phyloP scores from a whole-genome alignment of 2,797 vertebrate genomes.

The Macropus fuliginosus region DNA sequence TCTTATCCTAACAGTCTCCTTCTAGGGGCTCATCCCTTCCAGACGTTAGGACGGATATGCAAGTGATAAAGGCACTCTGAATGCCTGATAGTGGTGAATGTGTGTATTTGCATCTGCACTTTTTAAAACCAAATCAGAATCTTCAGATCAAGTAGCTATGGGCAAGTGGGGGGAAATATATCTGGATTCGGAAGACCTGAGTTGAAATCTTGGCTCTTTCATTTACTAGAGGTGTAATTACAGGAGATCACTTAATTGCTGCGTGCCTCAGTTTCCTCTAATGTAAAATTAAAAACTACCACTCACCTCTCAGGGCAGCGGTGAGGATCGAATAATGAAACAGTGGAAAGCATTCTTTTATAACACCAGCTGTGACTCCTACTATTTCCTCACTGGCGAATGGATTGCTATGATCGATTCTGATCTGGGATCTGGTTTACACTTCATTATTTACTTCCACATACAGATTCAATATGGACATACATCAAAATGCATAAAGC shows the following conservation, averaged over 20 bases:
- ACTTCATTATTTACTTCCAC: conserved; percentile 2
- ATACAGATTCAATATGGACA: neutral
- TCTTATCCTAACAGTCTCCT: neutral
- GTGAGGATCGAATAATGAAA: neutral
- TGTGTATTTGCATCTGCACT: too few species aligned
- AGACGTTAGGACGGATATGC: neutral
- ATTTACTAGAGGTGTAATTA: neutral
- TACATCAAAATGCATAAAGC: conserved; percentile 43
- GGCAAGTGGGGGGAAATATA: neutral
- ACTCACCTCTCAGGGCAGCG: neutral
- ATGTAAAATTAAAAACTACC: neutral
- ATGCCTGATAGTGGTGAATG: neutral
- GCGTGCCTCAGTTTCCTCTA: neutral
- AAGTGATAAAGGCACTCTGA: neutral
- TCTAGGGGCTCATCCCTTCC: neutral
- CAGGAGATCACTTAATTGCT: neutral
- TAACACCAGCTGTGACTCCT: neutral
- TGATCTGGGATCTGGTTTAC: neutral
- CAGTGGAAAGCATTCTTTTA: neutral
- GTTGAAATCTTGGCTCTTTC: neutral
- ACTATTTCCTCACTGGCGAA: conserved; percentile 22
- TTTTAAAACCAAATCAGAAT: neutral
- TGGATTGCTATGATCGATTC: conserved; percentile 1
- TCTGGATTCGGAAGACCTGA: neutral
- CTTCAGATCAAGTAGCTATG: neutral